Percentiles rank a stretch among this genome's conserved stretches.
Evolutionary conservation across 2,797 vertebrate genomes (phyloP).

Genomic region (Cirrhinus mrigala): DNA sequence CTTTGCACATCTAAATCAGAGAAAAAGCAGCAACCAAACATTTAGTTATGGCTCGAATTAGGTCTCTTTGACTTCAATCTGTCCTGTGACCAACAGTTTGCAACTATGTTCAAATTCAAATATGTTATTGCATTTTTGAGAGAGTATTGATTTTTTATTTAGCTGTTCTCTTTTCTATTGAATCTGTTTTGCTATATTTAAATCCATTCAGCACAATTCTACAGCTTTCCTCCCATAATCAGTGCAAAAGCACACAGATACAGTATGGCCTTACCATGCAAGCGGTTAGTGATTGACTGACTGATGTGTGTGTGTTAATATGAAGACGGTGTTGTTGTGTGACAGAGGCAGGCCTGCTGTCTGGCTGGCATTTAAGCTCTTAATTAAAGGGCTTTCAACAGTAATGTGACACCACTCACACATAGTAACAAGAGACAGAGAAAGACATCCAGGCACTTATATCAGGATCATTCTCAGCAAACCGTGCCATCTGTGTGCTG

Average conservation of each 20-base stretch:
- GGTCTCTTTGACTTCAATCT: too few relatives aligned
- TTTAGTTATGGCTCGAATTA: neutral
- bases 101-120: neutral
- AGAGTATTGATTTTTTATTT: neutral
- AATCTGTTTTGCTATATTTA: neutral
- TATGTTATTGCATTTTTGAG: neutral
- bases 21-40: neutral
- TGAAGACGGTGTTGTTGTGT: conserved; percentile 37
- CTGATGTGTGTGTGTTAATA: conserved; percentile 16
- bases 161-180: too few relatives aligned
- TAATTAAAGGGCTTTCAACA: conserved; percentile 74
- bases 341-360: conserved; percentile 48
- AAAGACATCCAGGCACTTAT: neutral
- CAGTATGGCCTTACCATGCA: neutral
- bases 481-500: neutral
- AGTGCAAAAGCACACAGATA: neutral
- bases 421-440: conserved; percentile 26
- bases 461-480: conserved; percentile 20
- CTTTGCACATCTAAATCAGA: conserved; percentile 88
- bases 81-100: neutral
- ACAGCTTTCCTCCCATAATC: neutral
- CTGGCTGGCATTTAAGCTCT: conserved; percentile 70
- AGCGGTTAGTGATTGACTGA: neutral
- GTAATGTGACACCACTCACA: conserved; percentile 47
- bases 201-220: neutral